Base-by-base conservation (phyloP, 2,797 vertebrate species). In the Nyctalus aviator region DNA sequence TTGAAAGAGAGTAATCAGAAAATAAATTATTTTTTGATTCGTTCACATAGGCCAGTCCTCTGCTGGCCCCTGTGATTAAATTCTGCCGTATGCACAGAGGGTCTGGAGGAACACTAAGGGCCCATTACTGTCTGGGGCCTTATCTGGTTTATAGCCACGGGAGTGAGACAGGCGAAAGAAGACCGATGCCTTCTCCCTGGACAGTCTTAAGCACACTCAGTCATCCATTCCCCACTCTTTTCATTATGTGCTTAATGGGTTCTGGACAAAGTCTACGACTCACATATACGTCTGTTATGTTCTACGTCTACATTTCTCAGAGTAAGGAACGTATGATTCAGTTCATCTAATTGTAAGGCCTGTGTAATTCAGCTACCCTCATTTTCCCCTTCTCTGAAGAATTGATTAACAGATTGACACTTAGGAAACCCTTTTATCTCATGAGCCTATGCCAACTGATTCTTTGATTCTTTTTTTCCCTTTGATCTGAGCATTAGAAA, bases 1-100 rank as follows among this genome's bases (percentile, higher is more conserved):
- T 94, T 79, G 92, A 96, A 97, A 95, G 73, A 92, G 76, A 93
- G 21, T 83, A 79, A 84, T 69, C 53, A 62, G 79, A 77, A 77
- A 86, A 76, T 75, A 93, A 75, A 91, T 73, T 85, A 78, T 95
- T 88, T 88, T 35, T 84, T 55, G 4, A 55, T 82, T 32, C 18
- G 23, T 73, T 72, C 32, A 64, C 35, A 30, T 48, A 50, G 72
- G 73, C 75, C 82, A 90, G 44, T 27, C 71, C 41, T 84, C n/a
- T 13, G 1, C 21, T 93, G 69, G 57, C 72, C 71, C 32, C 59
- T 53, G 77, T 64, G 37, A 46, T 81, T 62, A 32, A 71, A n/a
- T 68, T 90, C 27, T 17, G 85, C 6, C 17, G 9, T 3, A 13
- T 9, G n/a, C 6, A 2, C 1, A 13, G 48, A 35, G 23, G 57